Conservation (phyloP, 2,797 vertebrate genomes). For the Peromyscus eremicus region DNA sequence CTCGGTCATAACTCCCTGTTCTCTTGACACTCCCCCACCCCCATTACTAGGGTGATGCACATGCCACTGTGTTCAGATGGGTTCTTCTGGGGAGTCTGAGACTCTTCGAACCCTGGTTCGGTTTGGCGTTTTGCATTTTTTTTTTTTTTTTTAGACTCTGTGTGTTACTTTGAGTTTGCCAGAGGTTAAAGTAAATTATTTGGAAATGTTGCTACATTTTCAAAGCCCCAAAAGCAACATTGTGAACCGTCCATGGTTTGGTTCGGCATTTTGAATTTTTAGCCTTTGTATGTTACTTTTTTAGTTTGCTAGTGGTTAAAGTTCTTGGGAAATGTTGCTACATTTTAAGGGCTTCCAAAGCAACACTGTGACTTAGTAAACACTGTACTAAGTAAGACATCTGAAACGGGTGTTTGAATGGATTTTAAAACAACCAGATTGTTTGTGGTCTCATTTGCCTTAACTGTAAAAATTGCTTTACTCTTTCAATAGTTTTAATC, state of each 20-base stretch:
- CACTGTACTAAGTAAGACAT: neutral
- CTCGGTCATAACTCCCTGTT: constrained; percentile 4
- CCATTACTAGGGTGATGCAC: neutral
- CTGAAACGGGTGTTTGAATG: constrained; percentile 25
- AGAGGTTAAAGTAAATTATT: constrained; percentile 44
- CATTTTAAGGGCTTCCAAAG: neutral
- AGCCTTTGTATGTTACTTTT: constrained; percentile 41
- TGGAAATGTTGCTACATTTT: constrained; percentile 15
- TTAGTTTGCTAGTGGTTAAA: constrained; percentile 52
- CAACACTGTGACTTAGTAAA: neutral
- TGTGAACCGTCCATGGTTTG: neutral
- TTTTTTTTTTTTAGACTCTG: constrained; percentile 12
- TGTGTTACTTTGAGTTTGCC: constrained; percentile 37
- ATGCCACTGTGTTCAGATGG: neutral
- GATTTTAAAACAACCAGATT: neutral
- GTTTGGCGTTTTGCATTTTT: constrained; percentile 10
- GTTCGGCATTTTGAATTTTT: neutral
- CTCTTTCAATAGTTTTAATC: constrained; percentile 5
- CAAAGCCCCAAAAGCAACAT: neutral
- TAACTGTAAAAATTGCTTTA: constrained; percentile 6
- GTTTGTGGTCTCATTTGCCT: constrained; percentile 48
- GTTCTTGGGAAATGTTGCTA: constrained; percentile 23
- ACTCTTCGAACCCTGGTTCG: constrained; percentile 16
- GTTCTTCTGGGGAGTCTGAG: neutral
- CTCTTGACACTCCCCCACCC: neutral